Conservation (phyloP, 2,797 vertebrate genomes). For the Orientallactaga sibirica region DNA sequence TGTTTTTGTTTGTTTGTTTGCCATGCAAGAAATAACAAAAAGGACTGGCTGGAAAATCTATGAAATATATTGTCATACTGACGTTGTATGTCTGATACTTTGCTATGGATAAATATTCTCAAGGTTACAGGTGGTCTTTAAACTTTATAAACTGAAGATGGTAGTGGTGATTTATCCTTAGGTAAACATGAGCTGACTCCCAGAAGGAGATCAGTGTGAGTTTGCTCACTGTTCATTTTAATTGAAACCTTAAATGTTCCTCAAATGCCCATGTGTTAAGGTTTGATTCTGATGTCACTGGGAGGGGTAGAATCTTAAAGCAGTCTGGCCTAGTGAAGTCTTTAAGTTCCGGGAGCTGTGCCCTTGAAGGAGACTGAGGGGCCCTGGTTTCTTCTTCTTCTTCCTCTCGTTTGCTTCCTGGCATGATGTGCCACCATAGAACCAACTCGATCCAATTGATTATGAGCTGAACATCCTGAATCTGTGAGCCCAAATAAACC, state of each 20-base stretch:
- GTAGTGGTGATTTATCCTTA: not conserved
- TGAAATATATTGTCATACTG: not conserved
- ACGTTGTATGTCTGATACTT: not conserved
- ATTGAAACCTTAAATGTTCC: not conserved
- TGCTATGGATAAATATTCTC: not conserved
- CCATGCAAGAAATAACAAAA: not conserved
- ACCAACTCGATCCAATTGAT: not conserved
- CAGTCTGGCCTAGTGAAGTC: not conserved
- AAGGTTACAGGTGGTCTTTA: constrained; percentile 10
- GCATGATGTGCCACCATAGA: not conserved
- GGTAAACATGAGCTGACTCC: not conserved
- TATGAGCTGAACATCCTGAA: not conserved
- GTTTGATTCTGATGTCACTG: not conserved
- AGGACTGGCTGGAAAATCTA: not conserved
- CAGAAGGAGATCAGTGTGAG: not conserved
- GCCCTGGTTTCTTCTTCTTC: not conserved
- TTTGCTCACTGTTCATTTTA: not conserved
- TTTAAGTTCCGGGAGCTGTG: not conserved
- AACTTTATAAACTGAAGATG: not conserved
- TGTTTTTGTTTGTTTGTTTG: not conserved
- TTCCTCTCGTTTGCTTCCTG: not conserved
- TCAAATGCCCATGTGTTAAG: not conserved
- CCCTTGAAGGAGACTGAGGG: not conserved
- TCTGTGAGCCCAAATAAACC: not conserved
- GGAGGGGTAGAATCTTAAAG: not conserved